Base-by-base conservation (phyloP, 2,888 invertebrate genomes). In the Cephalotes varians region DNA sequence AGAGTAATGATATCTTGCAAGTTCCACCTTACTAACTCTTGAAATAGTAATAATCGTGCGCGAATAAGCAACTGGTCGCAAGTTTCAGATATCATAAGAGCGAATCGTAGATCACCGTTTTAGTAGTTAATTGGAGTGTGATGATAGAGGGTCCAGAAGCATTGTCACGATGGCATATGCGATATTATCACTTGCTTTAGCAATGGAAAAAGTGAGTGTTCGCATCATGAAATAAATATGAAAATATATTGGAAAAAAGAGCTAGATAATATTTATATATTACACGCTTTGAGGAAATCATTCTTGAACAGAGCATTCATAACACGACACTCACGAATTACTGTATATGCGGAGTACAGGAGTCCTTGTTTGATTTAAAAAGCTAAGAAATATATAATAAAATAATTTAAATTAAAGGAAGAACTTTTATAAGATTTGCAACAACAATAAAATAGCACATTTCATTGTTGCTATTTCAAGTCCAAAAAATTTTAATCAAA, bases 111-210 rank as follows among this genome's bases (percentile, higher is more conserved):
- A 44, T 77, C 54, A 31, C 56, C 21, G 31, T 58, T 58, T 77
- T 65, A 67, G 44, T 9, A 58, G 54, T 64, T 76, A 64, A 65
- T 64, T 64, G 18, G 49, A 44, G 40, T 47, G 51, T 49, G 15
- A 54, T 40, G 40, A 54, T 21, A 77, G 60, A 49, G 21, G 65
- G 54, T 77, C 67, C 77, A 77, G 77, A 77, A 65, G 77, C 77
- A 34, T 47, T 12, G 54, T 77, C 77, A 77, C 77, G 67, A 56
- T 77, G 56, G 56, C 67, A 67, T 65, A 67, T 77, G 77, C 54
- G 47, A 60, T 47, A 67, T 77, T 67, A 77, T 56, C 31, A 65
- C 34, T 47, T 25, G 31, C 34, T 62, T 15, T 31, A 31, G 49
- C 34, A 15, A 37, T 4, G 44, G 37, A 65, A 31, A 56, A 54